A percentile compares a stretch with the other conserved stretches of the same genome.
Conservation (phyloP, 2,113 vertebrate genomes). For the Archocentrus centrarchus region DNA sequence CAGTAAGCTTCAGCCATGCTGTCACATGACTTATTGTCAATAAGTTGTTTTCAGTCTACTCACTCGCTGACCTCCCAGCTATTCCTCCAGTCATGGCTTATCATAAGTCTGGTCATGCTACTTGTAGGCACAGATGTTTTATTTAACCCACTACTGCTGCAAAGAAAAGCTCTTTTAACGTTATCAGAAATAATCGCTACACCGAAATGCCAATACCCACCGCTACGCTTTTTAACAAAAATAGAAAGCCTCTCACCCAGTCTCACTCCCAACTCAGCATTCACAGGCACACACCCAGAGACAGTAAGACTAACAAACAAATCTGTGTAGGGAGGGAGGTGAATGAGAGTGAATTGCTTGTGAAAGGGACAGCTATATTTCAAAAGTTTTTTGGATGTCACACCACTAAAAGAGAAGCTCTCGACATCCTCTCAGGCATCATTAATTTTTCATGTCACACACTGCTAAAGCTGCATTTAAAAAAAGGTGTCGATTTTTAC, state of each 20-base stretch:
- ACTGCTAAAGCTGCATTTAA: background rate
- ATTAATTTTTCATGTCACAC: background rate
- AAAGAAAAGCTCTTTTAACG: too few relatives aligned
- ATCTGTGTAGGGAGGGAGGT: background rate
- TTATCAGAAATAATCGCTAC: too few relatives aligned
- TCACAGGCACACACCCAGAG: background rate
- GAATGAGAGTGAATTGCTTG: background rate
- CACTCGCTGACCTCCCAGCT: too few relatives aligned
- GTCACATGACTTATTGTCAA: too few relatives aligned
- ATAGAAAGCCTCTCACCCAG: background rate
- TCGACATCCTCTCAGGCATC: background rate
- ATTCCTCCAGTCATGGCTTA: too few relatives aligned
- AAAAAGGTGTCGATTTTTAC: background rate
- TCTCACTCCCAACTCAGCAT: background rate
- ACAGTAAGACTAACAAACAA: background rate
- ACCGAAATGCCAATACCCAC: background rate
- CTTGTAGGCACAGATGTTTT: too few relatives aligned
- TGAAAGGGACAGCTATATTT: background rate
- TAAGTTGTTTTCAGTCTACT: too few relatives aligned
- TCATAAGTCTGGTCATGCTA: too few relatives aligned
- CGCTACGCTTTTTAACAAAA: background rate
- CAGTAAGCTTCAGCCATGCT: too few relatives aligned
- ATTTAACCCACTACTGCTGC: too few relatives aligned
- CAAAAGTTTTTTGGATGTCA: background rate
- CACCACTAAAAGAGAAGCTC: background rate